phyloP scores from a whole-genome alignment of 2,888 invertebrate genomes.

The Lingula anatina region DNA sequence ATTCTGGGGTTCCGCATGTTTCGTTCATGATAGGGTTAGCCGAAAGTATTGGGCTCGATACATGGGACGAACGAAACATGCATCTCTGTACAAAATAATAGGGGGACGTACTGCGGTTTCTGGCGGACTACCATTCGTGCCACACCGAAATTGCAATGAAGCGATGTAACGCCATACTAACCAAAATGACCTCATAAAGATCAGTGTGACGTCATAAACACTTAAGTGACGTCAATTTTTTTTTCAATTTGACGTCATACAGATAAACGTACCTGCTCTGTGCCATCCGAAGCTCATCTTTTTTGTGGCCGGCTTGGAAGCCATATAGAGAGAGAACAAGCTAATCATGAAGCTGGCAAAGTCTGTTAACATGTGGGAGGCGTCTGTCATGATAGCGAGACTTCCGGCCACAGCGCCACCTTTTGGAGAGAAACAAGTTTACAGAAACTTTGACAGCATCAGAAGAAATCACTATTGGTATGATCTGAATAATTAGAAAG shows the following conservation, averaged over 20 bases:
- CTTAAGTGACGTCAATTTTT: not conserved
- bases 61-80: too few relatives aligned
- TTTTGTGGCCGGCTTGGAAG: constrained; percentile 74
- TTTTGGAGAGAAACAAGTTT: constrained; percentile 35
- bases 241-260: not conserved
- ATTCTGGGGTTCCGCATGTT: too few relatives aligned
- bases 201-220: too few relatives aligned
- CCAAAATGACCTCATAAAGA: not conserved
- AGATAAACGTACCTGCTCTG: constrained; percentile 72
- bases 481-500: too few relatives aligned
- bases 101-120: too few relatives aligned
- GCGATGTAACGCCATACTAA: not conserved
- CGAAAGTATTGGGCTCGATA: too few relatives aligned
- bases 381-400: constrained; percentile 87
- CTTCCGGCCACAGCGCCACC: constrained; percentile 72
- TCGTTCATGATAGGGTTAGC: too few relatives aligned
- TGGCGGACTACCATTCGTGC: too few relatives aligned
- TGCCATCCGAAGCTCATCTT: constrained; percentile 91
- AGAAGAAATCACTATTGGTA: not conserved
- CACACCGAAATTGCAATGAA: too few relatives aligned
- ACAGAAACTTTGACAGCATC: not conserved
- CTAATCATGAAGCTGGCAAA: constrained; percentile 98
- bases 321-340: constrained; percentile 83
- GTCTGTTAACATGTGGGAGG: constrained; percentile 94
- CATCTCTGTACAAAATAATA: too few relatives aligned